Percentiles rank a stretch among this genome's conserved stretches.
Evolutionary conservation across 2,888 invertebrate genomes (phyloP).

Genomic region (Andricus quercusramuli): DNA sequence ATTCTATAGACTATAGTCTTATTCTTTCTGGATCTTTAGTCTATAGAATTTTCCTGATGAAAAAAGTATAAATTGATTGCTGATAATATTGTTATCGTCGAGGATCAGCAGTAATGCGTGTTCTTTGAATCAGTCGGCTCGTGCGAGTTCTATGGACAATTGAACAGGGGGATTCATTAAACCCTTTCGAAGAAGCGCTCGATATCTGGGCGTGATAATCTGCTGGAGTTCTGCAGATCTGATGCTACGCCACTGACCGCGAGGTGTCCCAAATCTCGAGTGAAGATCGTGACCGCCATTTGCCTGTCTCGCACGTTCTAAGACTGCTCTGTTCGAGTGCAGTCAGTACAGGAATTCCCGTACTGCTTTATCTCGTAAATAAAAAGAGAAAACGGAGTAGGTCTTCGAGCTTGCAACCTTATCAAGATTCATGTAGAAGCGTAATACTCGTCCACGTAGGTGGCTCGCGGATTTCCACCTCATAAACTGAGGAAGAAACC

Average conservation of each 20-base stretch:
- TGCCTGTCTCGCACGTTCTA: conserved; percentile 58
- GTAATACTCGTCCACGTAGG: conserved; percentile 57
- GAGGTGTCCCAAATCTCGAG: conserved; percentile 58
- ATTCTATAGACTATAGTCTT: not conserved
- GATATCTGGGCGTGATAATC: conserved; percentile 47
- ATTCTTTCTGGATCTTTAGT: too few relatives aligned
- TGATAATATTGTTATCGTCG: not conserved
- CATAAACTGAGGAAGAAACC: conserved; percentile 15
- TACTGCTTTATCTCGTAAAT: conserved; percentile 47
- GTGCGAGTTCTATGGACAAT: conserved; percentile 42
- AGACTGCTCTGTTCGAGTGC: conserved; percentile 52
- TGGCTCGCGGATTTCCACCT: conserved; percentile 48
- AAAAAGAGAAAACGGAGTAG: conserved; percentile 49
- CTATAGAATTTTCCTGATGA: not conserved
- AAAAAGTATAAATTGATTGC: conserved; percentile 4
- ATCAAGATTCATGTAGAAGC: conserved; percentile 58
- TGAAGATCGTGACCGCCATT: conserved; percentile 58
- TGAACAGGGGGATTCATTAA: conserved; percentile 52
- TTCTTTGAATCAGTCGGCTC: conserved; percentile 40
- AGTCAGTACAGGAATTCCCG: conserved; percentile 52
- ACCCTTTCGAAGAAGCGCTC: conserved; percentile 54
- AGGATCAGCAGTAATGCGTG: conserved; percentile 13
- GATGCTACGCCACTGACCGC: conserved; percentile 55
- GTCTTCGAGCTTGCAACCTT: conserved; percentile 55
- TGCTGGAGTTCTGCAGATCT: conserved; percentile 50